Evolutionary conservation across 2,113 vertebrate genomes (phyloP), one percentile per base, ranked within the genome.

Genomic region (Phyllopteryx taeniolatus): DNA sequence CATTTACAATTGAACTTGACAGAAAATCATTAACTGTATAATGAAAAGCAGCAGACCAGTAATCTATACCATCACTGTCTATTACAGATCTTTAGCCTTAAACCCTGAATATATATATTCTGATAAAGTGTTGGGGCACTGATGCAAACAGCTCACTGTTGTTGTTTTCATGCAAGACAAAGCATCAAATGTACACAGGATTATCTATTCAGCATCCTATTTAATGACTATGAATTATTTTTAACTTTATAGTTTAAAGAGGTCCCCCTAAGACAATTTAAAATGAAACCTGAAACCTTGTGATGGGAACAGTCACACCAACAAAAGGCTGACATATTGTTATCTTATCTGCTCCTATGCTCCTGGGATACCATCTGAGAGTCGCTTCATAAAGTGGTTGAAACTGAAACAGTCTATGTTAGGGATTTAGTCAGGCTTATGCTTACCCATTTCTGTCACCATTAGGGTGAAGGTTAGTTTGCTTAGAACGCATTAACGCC

Each of bases 11-110:
- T 77, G 80, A 80, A 80, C 68, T 79, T 90, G 89, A 90, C 87
- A 90, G 87, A 77, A 81, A 86, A 89, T 87, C 89, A 88, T 90
- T 89, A 88, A 78, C 78, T 54, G 75, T 76, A 81, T 89, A 89
- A 89, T 87, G 86, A 86, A 89, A 87, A 86, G 83, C 79, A 88
- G 82, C 86, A 86, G 84, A 87, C 67, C 81, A 80, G 81, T 83
- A 85, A 85, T 86, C 82, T 71, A 80, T 77, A 82, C 78, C 79
- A 75, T 88, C 83, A 84, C 78, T 83, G 83, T 83, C 86, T 86
- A 85, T 90, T 88, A 87, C 70, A 56, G 85, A 68, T 81, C 73
- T 81, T 88, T 85, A 85, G 82, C 81, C 82, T 81, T 83, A 86
- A 79, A 85, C 86, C 83, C 69, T 80, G 82, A 74, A 84, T 84